A percentile compares a stretch with the other conserved stretches of the same genome.
Evolutionary conservation across 2,888 invertebrate species (phyloP).

Genomic region (Crocallis elinguaria): DNA sequence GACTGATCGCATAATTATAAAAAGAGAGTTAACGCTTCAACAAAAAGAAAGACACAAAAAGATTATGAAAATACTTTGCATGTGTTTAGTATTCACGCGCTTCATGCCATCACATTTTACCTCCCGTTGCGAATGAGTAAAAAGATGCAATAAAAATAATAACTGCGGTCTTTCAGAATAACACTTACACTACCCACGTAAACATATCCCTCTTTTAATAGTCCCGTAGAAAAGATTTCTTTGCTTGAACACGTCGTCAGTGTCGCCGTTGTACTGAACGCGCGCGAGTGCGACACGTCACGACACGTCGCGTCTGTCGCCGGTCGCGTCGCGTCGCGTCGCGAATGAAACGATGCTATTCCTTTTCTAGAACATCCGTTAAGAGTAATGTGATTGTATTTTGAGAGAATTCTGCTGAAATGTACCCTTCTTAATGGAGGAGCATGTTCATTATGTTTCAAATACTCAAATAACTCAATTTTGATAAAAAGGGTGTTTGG

Average conservation of each 20-base stretch:
- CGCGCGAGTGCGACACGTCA: neutral
- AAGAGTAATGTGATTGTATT: slow-evolving; percentile 5
- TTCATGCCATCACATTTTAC: neutral
- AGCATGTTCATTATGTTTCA: no score
- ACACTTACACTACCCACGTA: neutral
- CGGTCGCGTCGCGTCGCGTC: neutral
- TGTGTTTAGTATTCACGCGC: no score
- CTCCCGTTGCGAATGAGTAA: neutral
- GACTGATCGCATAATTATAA: no score
- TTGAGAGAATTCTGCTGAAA: neutral
- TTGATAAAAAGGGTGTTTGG: no score
- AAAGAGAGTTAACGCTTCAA: no score
- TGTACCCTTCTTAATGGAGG: neutral
- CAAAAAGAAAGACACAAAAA: no score
- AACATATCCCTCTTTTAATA: slow-evolving; percentile 6
- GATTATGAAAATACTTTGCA: no score
- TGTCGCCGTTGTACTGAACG: slow-evolving; percentile 3
- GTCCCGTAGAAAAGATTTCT: neutral
- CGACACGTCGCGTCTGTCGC: neutral
- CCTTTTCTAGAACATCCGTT: neutral
- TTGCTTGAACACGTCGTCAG: slow-evolving; percentile 1
- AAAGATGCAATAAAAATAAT: neutral
- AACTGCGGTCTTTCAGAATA: neutral
- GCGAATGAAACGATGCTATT: neutral
- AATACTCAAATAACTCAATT: no score